Evolutionary conservation across 2,797 vertebrate genomes (phyloP).

Genomic region (Ibycter americanus): DNA sequence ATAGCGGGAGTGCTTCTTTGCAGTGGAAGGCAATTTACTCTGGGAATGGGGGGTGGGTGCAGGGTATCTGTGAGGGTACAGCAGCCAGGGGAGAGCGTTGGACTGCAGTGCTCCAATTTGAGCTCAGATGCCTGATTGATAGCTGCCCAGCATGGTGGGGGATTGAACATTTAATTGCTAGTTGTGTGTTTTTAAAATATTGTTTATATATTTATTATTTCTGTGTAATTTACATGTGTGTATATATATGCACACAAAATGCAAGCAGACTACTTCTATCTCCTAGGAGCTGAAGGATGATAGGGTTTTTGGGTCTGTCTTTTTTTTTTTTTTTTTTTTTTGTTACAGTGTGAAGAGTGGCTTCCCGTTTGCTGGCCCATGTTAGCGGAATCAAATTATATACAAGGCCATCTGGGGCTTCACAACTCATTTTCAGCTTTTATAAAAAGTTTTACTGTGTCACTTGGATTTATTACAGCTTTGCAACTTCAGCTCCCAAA

Average conservation of each 20-base stretch:
- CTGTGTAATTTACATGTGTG: background rate
- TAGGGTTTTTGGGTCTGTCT: background rate
- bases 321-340: background rate
- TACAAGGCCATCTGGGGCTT: background rate
- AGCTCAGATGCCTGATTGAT: background rate
- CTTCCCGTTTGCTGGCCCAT: background rate
- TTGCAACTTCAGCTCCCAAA: background rate
- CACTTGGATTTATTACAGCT: background rate
- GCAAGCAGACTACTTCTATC: background rate
- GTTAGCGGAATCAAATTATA: background rate
- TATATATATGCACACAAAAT: background rate
- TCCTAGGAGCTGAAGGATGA: background rate
- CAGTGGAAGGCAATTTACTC: constrained; percentile 22
- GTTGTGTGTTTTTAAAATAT: background rate
- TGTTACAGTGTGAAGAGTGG: background rate
- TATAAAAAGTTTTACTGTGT: background rate
- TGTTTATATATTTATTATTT: background rate
- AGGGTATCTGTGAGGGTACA: background rate
- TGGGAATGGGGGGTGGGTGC: background rate
- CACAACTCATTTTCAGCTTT: constrained; percentile 25
- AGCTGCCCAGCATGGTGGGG: background rate
- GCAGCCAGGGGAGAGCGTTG: background rate
- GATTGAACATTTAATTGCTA: background rate
- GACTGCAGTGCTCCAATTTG: background rate
- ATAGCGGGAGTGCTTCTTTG: constrained; percentile 41